Evolutionary conservation across 2,113 vertebrate genomes (phyloP).

Genomic region (Scophthalmus maximus): DNA sequence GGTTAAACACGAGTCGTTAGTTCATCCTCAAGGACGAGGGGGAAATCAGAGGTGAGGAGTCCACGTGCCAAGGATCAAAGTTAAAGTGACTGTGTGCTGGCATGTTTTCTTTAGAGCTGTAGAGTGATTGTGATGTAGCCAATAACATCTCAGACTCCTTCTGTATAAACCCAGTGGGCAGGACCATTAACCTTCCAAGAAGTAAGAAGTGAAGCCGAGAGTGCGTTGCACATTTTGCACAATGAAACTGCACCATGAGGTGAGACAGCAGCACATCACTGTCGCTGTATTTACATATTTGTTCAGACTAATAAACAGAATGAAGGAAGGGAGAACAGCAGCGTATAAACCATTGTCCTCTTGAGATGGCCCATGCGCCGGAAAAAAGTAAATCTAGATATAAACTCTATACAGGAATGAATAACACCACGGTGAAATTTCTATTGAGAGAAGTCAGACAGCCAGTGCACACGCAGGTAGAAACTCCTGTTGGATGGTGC

Average conservation of each 20-base stretch:
- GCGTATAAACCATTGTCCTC: slow-evolving; percentile 55
- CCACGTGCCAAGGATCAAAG: slow-evolving; percentile 3
- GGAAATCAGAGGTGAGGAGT: neutral
- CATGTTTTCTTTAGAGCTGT: slow-evolving; percentile 13
- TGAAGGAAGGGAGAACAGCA: slow-evolving; percentile 40
- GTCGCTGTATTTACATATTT: slow-evolving; percentile 74
- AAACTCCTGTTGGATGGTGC: slow-evolving; percentile 36
- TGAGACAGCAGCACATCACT: slow-evolving; percentile 30
- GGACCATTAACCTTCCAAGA: slow-evolving; percentile 45
- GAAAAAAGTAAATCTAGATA: slow-evolving; percentile 61
- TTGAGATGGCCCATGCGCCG: slow-evolving; percentile 64
- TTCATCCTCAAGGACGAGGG: slow-evolving; percentile 50
- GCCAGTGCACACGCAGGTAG: slow-evolving; percentile 37
- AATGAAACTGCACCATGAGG: slow-evolving; percentile 32
- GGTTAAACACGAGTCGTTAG: slow-evolving; percentile 54
- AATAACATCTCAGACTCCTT: slow-evolving; percentile 33
- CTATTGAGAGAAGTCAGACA: slow-evolving; percentile 39
- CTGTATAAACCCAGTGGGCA: slow-evolving; percentile 39
- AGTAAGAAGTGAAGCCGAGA: slow-evolving; percentile 30
- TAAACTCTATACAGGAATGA: slow-evolving; percentile 48
- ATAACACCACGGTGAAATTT: slow-evolving; percentile 43
- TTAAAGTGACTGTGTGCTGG: slow-evolving; percentile 14
- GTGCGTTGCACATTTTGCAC: slow-evolving; percentile 26
- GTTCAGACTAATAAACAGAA: slow-evolving; percentile 67
- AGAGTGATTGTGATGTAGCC: neutral